Evolutionary conservation across 1,140 invertebrate genomes (phyloP), one percentile per base, ranked within the genome.

Genomic region (Pygmarrhopalites habei): DNA sequence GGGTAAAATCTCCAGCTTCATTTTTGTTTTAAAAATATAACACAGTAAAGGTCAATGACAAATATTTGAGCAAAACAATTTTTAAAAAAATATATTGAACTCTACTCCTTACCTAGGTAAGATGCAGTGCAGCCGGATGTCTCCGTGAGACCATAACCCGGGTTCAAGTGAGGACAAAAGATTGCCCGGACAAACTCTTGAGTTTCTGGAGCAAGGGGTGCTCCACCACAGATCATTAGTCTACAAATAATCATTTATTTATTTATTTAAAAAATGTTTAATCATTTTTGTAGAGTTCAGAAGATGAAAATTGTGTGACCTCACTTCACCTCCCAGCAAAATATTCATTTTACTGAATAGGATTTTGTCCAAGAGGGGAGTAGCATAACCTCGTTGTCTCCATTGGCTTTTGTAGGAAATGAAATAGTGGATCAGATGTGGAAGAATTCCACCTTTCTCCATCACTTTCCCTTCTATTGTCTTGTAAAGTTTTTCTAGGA

Each of bases 121-220:
- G 95, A 86, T 25, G 90, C 89, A 32, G 90, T 92, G 73, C 87
- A 91, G 2, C 91, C 93, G 67, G 88, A 89, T 15, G 93, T 96
- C 82, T 99, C 95, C 1, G 96, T 98, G 47, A 98, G 82, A 4
- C 95, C 96, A 79, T 98, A 99, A 47, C 95, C 96, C 74, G 94
- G 91, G 49, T 90, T 83, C 23, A 98, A 85, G 47, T 87, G 86
- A 51, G 90, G 86, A 75, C 92, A 96, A 23, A 99, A 82, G 73
- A 92, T 94, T 58, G 90, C 84, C 75, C 94, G 89, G 69, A 97
- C 90, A 75, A 97, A 95, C 70, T 87, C 84, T 73, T 99, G 95
- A 7, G 95, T n/a, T n/a, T n/a, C n/a, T n/a, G n/a, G n/a, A n/a
- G n/a, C n/a, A n/a, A n/a, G n/a, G n/a, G n/a, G n/a, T 98, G 96